Evolutionary conservation across 2,888 invertebrate genomes (phyloP).

Genomic region (Iselma pallidipennis): DNA sequence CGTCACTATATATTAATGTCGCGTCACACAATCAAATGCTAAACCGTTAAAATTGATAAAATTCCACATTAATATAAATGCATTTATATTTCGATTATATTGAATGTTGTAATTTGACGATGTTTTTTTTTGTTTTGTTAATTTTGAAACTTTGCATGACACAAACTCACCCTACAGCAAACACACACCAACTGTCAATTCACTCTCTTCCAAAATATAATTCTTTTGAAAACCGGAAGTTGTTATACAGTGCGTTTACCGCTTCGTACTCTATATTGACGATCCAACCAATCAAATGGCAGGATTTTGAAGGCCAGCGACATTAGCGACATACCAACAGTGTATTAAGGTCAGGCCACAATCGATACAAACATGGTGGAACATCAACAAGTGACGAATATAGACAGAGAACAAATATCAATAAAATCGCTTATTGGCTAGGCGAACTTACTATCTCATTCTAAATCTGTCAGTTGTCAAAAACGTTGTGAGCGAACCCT

Average conservation of each 20-base stretch:
- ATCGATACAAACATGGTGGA: no score
- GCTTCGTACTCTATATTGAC: slow-evolving; percentile 29
- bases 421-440: no score
- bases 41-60: slow-evolving; percentile 7
- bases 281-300: slow-evolving; percentile 30
- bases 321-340: not conserved
- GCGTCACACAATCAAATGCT: no score
- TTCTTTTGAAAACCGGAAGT: slow-evolving; percentile 43
- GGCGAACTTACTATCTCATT: no score
- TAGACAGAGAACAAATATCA: no score
- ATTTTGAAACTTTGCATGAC: not conserved
- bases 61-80: not conserved
- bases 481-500: no score
- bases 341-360: not conserved
- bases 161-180: not conserved
- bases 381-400: no score
- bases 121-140: no score
- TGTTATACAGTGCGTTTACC: slow-evolving; percentile 28
- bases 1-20: slow-evolving; percentile 14
- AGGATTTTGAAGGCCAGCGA: slow-evolving; percentile 31
- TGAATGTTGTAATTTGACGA: slow-evolving; percentile 4
- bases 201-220: slow-evolving; percentile 18
- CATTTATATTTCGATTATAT: not conserved
- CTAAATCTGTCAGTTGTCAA: no score
- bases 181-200: slow-evolving; percentile 17